Base-by-base conservation (phyloP, 2,888 invertebrate genomes). In the Andrena dorsata region DNA sequence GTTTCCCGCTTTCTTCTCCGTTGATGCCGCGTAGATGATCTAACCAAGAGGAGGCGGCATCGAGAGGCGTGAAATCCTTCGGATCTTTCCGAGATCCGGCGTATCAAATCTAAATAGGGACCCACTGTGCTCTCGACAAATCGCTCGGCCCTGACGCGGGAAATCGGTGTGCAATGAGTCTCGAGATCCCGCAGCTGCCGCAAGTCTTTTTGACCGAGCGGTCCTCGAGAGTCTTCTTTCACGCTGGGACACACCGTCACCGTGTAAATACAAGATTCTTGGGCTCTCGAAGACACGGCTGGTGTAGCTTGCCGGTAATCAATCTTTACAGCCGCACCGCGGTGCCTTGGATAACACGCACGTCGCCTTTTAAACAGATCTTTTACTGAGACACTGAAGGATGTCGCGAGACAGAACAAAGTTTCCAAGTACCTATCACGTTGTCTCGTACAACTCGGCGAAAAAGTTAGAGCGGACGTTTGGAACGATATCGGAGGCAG, bases 61-160 rank as follows among this genome's bases (percentile, higher is more conserved):
- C 53, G 10, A 87, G 87, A 84, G 85, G 82, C 88, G 87, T 88
- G 83, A 88, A 88, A 88, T 87, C 75, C 68, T 81, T 70, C 64
- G 74, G 53, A 82, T 87, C 61, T 61, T 74, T 65, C 73, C 69
- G 51, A 60, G 84, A 82, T 84, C 73, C 65, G 49, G 76, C 87
- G 81, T 85, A 71, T 77, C 88, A 81, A 88, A 89, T 89, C 72
- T 35, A 61, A 63, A 75, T 56, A 56, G 79, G 70, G 63, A 63
- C 64, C 64, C 49, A 65, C 60, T 70, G 63, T 32, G 41, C 79
- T 64, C 58, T 26, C 84, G 87, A 87, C 76, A 77, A 80, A 88
- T 88, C 88, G 85, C 63, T 66, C 71, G 79, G 20, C 60, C 69
- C 80, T 74, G 83, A 83, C 74, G 76, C 72, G 53, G 68, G 61